Base-by-base conservation (phyloP, 2,888 invertebrate genomes). In the Dasysyrphus tricinctus region DNA sequence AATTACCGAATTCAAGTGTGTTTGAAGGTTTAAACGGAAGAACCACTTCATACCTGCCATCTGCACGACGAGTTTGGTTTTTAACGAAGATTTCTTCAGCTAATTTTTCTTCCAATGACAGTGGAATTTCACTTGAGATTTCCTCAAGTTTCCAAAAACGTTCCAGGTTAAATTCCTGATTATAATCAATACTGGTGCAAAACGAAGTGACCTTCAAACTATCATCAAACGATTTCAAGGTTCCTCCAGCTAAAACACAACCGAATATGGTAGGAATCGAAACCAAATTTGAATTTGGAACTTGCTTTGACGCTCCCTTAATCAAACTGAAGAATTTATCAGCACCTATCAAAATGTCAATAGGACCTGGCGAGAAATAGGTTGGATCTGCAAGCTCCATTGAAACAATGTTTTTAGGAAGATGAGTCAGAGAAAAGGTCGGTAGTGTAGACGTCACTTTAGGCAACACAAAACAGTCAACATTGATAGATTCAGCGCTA, bases 91-190 rank as follows among this genome's bases (percentile, higher is more conserved):
- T 14, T 9, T 70, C 56, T 32, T 56, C 70, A 42, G 70, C 56
- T 9, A 12, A 11, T 42, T 70, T 14, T 39, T 70, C 70, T 8
- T 70, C 56, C 9, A 70, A 8, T 11, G 70, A 70, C 4, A 56
- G 11, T 5, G 44, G 16, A 39, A 44, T 16, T 19, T 72, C 42
- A 14, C 16, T 11, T 7, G 7, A 14, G 3, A 51, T 9, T 4
- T 73, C 61, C 29, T 73, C 24, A 37, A 63, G 14, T 11, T 11
- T n/a, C 63, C 74, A 63, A 24, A 75, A 75, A 8, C n/a, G 49
- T 19, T 73, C 49, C 11, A 73, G n/a, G 47, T 61, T 34, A 24
- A 49, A 49, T 6, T 16, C 73, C 34, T 56, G 32, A 32, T 3
- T 34, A 56, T n/a, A n/a, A 29, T n/a, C 42, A 29, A 39, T 16